Evolutionary conservation across 2,888 invertebrate genomes (phyloP).

Genomic region (Lasius fuliginosus): DNA sequence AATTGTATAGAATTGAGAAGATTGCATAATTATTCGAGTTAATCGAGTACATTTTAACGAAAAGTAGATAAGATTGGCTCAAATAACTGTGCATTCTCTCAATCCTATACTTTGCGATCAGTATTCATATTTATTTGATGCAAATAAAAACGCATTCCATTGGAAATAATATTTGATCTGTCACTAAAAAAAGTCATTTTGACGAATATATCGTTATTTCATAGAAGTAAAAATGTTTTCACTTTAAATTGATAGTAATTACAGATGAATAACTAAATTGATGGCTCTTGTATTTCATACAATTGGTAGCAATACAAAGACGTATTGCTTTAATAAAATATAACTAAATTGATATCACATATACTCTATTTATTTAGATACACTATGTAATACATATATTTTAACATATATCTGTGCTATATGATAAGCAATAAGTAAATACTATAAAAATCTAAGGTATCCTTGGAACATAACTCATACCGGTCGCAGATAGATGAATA

Average conservation of each 20-base stretch:
- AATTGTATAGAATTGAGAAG: no score
- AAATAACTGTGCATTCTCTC: neutral
- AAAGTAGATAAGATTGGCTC: neutral
- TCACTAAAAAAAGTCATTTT: no score
- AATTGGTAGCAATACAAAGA: neutral
- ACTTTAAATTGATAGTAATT: neutral
- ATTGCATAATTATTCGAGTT: no score
- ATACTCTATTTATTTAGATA: neutral
- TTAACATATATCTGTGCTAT: neutral
- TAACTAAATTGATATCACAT: neutral
- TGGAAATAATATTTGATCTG: no score
- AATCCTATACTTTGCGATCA: neutral
- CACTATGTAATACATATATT: neutral
- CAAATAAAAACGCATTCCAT: neutral
- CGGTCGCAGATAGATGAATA: neutral
- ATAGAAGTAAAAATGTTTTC: no score
- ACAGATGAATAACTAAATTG: neutral
- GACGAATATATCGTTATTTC: no score
- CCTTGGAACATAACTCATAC: constrained; percentile 5
- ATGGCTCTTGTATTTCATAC: neutral
- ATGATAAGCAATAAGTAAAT: neutral
- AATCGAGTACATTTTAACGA: neutral
- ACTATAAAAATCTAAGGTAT: constrained; percentile 7
- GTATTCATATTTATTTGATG: neutral
- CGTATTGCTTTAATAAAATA: neutral